phyloP scores from a whole-genome alignment of 2,888 invertebrate genomes.

The Drosophila melanosoma region DNA sequence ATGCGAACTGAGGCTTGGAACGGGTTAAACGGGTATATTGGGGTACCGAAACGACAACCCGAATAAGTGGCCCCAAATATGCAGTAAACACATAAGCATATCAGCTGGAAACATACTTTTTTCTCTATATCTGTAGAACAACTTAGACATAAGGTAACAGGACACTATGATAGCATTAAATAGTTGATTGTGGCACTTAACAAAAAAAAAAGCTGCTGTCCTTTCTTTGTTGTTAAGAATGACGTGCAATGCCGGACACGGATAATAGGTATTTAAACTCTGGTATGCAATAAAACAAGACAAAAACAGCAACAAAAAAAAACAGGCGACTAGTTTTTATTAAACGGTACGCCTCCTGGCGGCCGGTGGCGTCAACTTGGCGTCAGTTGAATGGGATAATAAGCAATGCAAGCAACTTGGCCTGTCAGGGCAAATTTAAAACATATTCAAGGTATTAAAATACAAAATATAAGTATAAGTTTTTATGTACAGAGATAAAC shows the following conservation, averaged over 20 bases:
- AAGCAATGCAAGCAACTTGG: constrained; percentile 42
- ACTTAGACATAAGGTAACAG: neutral
- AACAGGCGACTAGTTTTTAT: constrained; percentile 70
- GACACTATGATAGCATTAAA: neutral
- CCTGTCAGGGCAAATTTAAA: constrained; percentile 29
- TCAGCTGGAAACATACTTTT: constrained; percentile 20
- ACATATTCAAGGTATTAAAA: neutral
- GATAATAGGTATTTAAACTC: constrained; percentile 43
- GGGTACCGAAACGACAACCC: constrained; percentile 82
- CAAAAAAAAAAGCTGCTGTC: constrained; percentile 5
- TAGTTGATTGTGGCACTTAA: neutral
- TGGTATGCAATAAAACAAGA: constrained; percentile 54
- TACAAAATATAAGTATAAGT: neutral
- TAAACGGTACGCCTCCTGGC: constrained; percentile 68
- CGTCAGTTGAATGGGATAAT: constrained; percentile 70
- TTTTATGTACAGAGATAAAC: neutral
- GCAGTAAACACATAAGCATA: constrained; percentile 18
- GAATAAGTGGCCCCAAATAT: constrained; percentile 87
- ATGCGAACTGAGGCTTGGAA: constrained; percentile 64
- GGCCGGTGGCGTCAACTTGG: constrained; percentile 71
- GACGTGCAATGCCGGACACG: constrained; percentile 30
- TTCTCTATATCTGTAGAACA: neutral
- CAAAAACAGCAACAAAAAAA: neutral
- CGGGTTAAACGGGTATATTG: constrained; percentile 68
- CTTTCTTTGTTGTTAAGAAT: constrained; percentile 12